Evolutionary conservation across 2,888 invertebrate species (phyloP).

Genomic region (Cryptocheilus praepositus): DNA sequence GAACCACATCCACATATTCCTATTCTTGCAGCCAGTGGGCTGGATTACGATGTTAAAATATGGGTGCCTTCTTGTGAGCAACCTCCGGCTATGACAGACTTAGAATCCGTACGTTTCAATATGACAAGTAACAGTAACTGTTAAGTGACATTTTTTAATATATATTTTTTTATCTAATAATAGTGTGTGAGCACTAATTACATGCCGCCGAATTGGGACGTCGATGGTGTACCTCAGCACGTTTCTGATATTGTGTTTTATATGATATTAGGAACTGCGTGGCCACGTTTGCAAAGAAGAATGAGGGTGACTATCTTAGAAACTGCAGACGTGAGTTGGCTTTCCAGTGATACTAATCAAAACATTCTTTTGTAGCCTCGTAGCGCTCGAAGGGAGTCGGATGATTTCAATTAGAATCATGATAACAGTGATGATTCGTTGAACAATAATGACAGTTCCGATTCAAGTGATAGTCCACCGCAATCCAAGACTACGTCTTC

Average conservation of each 20-base stretch:
- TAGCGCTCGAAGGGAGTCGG: constrained; percentile 12
- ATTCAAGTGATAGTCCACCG: no score
- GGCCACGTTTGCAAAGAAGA: constrained; percentile 71
- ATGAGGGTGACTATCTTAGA: constrained; percentile 26
- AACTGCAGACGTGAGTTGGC: no score
- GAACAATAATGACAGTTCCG: constrained; percentile 26
- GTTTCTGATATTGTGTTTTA: constrained; percentile 77
- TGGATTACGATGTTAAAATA: constrained; percentile 94
- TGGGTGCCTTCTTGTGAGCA: constrained; percentile 87
- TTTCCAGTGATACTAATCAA: no score
- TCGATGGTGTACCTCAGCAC: constrained; percentile 52
- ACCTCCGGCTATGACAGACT: constrained; percentile 58
- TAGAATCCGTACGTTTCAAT: constrained; percentile 41
- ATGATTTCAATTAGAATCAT: constrained; percentile 25
- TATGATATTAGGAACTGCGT: constrained; percentile 75
- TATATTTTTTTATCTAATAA: constrained; percentile 5
- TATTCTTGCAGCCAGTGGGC: constrained; percentile 91
- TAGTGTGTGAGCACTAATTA: constrained; percentile 55
- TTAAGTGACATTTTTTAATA: not conserved
- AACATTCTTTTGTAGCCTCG: constrained; percentile 16
- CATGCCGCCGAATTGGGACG: constrained; percentile 36
- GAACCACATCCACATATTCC: constrained; percentile 94
- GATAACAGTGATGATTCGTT: constrained; percentile 30
- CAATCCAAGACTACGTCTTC: no score
- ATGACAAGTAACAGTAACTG: constrained; percentile 4